Percentiles rank a stretch among this genome's conserved stretches.
phyloP scores from a whole-genome alignment of 2,888 invertebrate genomes.

The Agrochola macilenta region DNA sequence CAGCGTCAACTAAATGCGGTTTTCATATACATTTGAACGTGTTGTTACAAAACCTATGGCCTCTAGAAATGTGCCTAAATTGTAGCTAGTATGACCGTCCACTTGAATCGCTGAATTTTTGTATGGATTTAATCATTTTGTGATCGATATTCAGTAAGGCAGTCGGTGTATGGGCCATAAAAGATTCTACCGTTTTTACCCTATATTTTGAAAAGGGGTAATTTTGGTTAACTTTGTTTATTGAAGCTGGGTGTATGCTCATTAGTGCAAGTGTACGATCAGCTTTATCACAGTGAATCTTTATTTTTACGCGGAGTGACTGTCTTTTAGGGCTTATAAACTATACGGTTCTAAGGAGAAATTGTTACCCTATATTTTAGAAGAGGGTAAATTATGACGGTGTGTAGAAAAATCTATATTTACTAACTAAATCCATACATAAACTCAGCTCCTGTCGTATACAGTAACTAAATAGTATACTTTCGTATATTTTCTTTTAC shows the following conservation, averaged over 20 bases:
- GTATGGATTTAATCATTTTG: slow-evolving; percentile 37
- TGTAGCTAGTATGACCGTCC: slow-evolving; percentile 66
- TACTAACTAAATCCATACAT: slow-evolving; percentile 33
- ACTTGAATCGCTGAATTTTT: slow-evolving; percentile 40
- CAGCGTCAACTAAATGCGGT: slow-evolving; percentile 41
- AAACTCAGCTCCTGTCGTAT: slow-evolving; percentile 29
- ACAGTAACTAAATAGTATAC: slow-evolving; percentile 54
- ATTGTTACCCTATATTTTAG: background rate
- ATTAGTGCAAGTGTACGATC: slow-evolving; percentile 54
- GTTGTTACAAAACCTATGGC: slow-evolving; percentile 59
- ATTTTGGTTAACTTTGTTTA: slow-evolving; percentile 24
- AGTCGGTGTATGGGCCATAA: slow-evolving; percentile 32
- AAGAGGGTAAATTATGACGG: background rate
- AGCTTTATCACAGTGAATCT: slow-evolving; percentile 17
- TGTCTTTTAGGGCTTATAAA: background rate
- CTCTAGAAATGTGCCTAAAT: slow-evolving; percentile 64
- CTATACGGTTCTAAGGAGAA: background rate
- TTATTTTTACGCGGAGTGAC: slow-evolving; percentile 27
- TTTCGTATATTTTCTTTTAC: slow-evolving; percentile 60
- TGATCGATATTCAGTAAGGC: background rate
- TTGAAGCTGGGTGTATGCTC: slow-evolving; percentile 41
- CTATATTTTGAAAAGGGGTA: slow-evolving; percentile 27
- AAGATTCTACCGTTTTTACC: slow-evolving; percentile 35
- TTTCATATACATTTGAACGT: slow-evolving; percentile 51
- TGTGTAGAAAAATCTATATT: background rate